These are phyloP conservation scores for Pseudomugil tenellus DNA, from an alignment of 2,797 vertebrate species.

Conservation along the genomic window DNA sequence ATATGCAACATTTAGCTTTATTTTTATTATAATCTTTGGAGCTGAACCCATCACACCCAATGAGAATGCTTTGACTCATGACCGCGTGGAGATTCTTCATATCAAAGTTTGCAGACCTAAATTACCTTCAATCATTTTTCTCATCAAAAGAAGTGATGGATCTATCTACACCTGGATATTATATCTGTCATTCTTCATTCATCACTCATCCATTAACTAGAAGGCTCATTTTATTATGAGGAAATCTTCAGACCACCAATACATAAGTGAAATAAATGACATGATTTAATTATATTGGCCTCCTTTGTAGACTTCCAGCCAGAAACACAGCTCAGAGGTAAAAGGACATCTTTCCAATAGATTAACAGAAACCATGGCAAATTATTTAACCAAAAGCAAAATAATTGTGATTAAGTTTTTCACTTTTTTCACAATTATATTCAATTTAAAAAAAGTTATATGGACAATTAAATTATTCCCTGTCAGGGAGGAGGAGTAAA, in stretches of 20 bases:
- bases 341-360: background rate
- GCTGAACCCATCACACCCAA: too few species aligned
- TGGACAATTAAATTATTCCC: background rate
- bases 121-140: background rate
- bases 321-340: background rate
- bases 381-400: too few species aligned
- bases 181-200: conserved; percentile 30
- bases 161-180: background rate
- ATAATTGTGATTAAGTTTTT: too few species aligned
- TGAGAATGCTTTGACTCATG: too few species aligned
- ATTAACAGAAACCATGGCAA: too few species aligned
- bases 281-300: background rate
- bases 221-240: background rate
- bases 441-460: too few species aligned
- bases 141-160: background rate
- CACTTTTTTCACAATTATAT: too few species aligned
- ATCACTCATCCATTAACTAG: conserved; percentile 10
- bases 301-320: background rate
- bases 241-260: conserved; percentile 11
- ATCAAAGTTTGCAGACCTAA: background rate
- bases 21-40: too few species aligned
- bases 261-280: conserved; percentile 3
- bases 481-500: background rate
- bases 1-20: too few species aligned
- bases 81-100: too few species aligned